Evolutionary conservation across 2,888 invertebrate species (phyloP).

Genomic region (Eupithecia subfuscata): DNA sequence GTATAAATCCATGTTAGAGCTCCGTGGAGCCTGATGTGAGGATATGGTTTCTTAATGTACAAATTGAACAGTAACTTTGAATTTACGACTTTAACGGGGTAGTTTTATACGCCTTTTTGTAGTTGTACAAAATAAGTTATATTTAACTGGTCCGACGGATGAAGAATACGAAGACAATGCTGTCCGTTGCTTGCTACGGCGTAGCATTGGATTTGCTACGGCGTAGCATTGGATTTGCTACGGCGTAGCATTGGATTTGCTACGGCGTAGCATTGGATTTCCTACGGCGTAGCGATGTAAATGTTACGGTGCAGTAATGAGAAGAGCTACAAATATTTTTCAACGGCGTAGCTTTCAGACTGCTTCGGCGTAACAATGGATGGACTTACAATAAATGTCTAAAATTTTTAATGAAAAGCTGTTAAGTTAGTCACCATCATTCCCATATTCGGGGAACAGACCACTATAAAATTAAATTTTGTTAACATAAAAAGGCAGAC

Average conservation of each 20-base stretch:
- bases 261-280: too few species aligned
- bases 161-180: background rate
- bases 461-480: slow-evolving; percentile 73
- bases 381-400: background rate
- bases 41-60: slow-evolving; percentile 47
- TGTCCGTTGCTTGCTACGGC: background rate
- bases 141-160: background rate
- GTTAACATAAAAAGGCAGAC: slow-evolving; percentile 71
- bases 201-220: background rate
- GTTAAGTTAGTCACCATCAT: slow-evolving; percentile 50
- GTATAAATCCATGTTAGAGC: slow-evolving; percentile 70
- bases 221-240: background rate
- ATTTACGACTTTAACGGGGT: slow-evolving; percentile 18
- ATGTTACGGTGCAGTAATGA: background rate
- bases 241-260: background rate
- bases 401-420: slow-evolving; percentile 49
- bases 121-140: background rate
- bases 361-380: too few species aligned
- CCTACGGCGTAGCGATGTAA: background rate
- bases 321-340: too few species aligned
- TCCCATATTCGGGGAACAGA: slow-evolving; percentile 63
- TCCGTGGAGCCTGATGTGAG: slow-evolving; percentile 53
- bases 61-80: slow-evolving; percentile 31
- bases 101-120: background rate
- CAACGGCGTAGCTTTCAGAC: too few species aligned